Conservation (phyloP, 2,113 vertebrate genomes). For the Caloenas nicobarica region DNA sequence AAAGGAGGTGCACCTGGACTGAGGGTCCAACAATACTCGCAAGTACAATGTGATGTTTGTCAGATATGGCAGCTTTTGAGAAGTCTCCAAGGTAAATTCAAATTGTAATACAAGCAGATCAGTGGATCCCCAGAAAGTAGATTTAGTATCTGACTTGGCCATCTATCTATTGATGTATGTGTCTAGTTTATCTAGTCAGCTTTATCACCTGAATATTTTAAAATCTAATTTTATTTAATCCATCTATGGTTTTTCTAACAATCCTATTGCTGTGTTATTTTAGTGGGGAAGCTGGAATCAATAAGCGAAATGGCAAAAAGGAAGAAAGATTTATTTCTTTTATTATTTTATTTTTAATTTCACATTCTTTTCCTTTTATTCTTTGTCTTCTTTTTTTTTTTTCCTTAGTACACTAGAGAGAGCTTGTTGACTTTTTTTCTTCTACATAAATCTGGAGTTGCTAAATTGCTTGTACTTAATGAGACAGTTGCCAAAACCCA, state of each 20-base stretch:
- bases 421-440: not conserved
- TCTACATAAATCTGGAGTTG: not conserved
- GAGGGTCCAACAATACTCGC: not conserved
- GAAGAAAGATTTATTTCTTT: not conserved
- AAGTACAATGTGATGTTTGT: not conserved
- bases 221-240: constrained; percentile 19
- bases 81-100: not conserved
- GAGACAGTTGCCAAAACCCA: not conserved
- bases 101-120: not conserved
- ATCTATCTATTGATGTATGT: not conserved
- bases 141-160: not conserved
- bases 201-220: not conserved
- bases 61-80: not conserved
- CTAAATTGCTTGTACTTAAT: not conserved
- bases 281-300: not conserved
- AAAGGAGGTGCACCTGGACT: not conserved
- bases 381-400: not conserved
- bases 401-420: not conserved
- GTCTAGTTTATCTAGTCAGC: constrained; percentile 4
- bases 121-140: not conserved
- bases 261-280: not conserved
- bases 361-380: not conserved
- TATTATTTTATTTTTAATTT: not conserved
- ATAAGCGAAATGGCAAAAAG: not conserved
- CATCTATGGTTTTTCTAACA: not conserved